Evolutionary conservation across 35 echinoderm and acorn worm species (phyloP).

Genomic region (Stichopus chloronotus): DNA sequence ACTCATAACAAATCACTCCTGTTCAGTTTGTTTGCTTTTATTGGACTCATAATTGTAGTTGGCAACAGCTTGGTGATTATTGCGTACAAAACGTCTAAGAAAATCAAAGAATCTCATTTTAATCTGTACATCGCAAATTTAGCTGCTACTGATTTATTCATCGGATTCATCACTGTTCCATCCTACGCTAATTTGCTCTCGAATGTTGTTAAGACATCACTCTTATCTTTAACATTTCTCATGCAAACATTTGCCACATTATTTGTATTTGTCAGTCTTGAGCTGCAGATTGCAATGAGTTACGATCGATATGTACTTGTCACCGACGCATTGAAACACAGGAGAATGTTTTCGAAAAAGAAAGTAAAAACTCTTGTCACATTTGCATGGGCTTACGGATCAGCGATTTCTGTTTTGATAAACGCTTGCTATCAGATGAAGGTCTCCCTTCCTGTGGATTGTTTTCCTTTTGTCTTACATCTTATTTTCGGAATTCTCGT

Average conservation of each 20-base stretch:
- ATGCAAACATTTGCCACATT: neutral
- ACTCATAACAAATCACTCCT: neutral
- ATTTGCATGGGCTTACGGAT: neutral
- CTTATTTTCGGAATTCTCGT: neutral
- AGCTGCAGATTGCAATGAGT: no score
- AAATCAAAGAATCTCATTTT: constrained; percentile 6
- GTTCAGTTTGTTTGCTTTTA: neutral
- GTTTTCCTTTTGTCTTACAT: neutral
- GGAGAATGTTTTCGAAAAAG: neutral
- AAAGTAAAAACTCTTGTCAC: neutral
- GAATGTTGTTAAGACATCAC: neutral
- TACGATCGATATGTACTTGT: no score
- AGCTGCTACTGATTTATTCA: neutral
- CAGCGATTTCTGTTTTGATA: no score
- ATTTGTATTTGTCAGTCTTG: neutral
- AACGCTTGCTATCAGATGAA: neutral
- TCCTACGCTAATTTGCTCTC: neutral
- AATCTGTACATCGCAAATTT: constrained; percentile 28
- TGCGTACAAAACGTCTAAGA: neutral
- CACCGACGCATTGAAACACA: no score
- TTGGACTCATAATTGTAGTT: neutral
- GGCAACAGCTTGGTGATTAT: neutral
- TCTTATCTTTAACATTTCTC: neutral
- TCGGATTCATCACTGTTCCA: neutral
- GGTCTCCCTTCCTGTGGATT: neutral